Percentiles rank a stretch among this genome's conserved stretches.
Evolutionary conservation across 2,888 invertebrate species (phyloP).

Genomic region (Oxyscelio sp.): DNA sequence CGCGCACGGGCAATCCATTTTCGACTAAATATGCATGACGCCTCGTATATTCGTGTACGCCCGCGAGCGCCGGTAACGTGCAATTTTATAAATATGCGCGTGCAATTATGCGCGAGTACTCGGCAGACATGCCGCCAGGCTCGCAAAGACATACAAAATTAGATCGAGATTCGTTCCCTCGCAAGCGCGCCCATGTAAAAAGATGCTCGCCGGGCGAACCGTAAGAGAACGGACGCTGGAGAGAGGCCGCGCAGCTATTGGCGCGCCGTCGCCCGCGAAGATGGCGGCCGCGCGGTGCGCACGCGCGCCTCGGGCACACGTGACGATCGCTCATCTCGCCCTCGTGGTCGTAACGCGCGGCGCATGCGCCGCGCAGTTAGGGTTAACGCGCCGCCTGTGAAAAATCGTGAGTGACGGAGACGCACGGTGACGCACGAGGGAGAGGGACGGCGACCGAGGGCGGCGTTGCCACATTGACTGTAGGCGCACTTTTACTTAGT

Average conservation of each 20-base stretch:
- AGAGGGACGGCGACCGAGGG: slow-evolving; percentile 56
- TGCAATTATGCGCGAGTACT: slow-evolving; percentile 26
- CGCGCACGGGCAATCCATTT: slow-evolving; percentile 17
- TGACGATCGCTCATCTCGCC: slow-evolving; percentile 67
- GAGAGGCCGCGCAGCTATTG: slow-evolving; percentile 61
- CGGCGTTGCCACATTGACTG: slow-evolving; percentile 66
- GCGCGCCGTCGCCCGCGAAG: slow-evolving; percentile 52
- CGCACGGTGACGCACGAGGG: slow-evolving; percentile 58
- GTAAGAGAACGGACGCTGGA: slow-evolving; percentile 53
- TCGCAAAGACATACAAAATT: slow-evolving; percentile 57
- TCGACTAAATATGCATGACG: slow-evolving; percentile 3
- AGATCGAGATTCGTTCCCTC: slow-evolving; percentile 44
- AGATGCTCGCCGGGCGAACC: slow-evolving; percentile 13
- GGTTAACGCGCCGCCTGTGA: slow-evolving; percentile 81
- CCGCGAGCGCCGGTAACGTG: slow-evolving; percentile 1
- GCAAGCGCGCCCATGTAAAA: slow-evolving; percentile 24
- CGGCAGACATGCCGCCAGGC: slow-evolving; percentile 41
- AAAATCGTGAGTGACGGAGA: slow-evolving; percentile 78
- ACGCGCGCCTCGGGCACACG: slow-evolving; percentile 67
- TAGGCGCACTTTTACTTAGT: slow-evolving; percentile 63
- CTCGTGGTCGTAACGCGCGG: slow-evolving; percentile 76
- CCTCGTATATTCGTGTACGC: neutral
- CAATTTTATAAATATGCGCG: slow-evolving; percentile 54
- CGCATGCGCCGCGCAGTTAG: slow-evolving; percentile 79
- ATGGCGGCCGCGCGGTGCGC: slow-evolving; percentile 76